Evolutionary conservation across 2,113 vertebrate species (phyloP).

Genomic region (Leptosomus discolor): DNA sequence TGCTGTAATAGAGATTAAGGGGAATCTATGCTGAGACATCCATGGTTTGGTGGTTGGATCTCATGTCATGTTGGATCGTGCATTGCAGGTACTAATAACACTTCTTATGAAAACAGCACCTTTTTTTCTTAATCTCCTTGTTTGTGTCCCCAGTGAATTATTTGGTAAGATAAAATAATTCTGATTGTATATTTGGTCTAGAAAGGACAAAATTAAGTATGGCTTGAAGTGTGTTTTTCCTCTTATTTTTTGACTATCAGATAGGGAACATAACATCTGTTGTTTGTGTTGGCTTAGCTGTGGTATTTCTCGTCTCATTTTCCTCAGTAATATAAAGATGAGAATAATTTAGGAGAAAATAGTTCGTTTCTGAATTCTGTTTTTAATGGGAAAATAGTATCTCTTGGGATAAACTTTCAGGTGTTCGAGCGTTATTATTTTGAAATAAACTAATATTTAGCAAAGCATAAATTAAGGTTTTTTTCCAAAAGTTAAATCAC

Average conservation of each 20-base stretch:
- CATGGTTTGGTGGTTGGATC: not conserved
- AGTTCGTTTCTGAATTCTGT: not conserved
- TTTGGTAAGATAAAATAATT: not conserved
- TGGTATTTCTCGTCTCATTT: conserved; percentile 13
- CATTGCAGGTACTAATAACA: not conserved
- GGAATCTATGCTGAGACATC: not conserved
- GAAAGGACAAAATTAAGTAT: not conserved
- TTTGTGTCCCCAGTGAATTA: not conserved
- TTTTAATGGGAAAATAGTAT: not conserved
- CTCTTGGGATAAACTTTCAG: not conserved
- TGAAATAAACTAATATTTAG: not conserved
- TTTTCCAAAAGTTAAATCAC: not conserved
- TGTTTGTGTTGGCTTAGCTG: conserved; percentile 29
- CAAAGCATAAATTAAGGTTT: not conserved
- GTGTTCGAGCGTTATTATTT: not conserved
- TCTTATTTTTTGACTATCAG: not conserved
- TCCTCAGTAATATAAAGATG: not conserved
- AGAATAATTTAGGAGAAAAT: not conserved
- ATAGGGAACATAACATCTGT: not conserved
- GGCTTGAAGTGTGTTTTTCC: not conserved
- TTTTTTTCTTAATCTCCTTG: not conserved
- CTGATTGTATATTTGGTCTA: not conserved
- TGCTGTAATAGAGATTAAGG: not conserved
- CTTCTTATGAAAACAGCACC: not conserved
- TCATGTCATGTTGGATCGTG: not conserved